A percentile compares a stretch with the other conserved stretches of the same genome.
These are phyloP conservation scores for Chymomyza fuscimana DNA, from an alignment of 2,888 invertebrate species.

Conservation along the genomic window DNA sequence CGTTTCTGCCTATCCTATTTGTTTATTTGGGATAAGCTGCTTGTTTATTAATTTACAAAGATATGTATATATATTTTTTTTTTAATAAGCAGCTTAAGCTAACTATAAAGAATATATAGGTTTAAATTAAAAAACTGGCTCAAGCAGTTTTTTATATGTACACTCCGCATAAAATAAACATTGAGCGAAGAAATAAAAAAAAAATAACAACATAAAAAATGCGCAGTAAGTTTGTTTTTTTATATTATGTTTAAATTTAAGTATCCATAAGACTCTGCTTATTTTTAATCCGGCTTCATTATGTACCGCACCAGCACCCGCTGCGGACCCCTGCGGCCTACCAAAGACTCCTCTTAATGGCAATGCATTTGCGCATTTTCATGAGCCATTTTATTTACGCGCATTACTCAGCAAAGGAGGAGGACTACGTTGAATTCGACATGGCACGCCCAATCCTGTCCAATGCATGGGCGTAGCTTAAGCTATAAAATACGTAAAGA, in stretches of 20 bases:
- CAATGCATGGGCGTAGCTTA: slow-evolving; percentile 25
- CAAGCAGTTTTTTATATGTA: neutral
- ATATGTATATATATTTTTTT: neutral
- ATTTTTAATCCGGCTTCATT: neutral
- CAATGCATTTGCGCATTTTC: slow-evolving; percentile 29
- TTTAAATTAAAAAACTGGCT: neutral
- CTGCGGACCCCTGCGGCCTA: too few species aligned
- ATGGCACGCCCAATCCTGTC: slow-evolving; percentile 28
- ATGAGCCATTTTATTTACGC: slow-evolving; percentile 39
- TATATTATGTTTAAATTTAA: neutral
- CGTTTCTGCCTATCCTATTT: too few species aligned
- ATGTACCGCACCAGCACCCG: neutral
- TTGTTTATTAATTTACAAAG: too few species aligned
- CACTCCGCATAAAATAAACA: too few species aligned
- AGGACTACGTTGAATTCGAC: slow-evolving; percentile 9
- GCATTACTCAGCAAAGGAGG: slow-evolving; percentile 16
- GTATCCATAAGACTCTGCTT: neutral
- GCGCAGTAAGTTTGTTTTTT: neutral
- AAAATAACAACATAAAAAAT: neutral
- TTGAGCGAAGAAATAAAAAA: neutral
- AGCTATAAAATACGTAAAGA: slow-evolving; percentile 32
- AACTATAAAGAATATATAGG: neutral
- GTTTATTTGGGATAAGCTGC: neutral
- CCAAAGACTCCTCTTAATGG: slow-evolving; percentile 25
- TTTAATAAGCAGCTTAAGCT: neutral